A percentile compares a stretch with the other conserved stretches of the same genome.
These are phyloP conservation scores for Halcyon chelicuti DNA, from an alignment of 2,797 vertebrate species.

Conservation along the genomic window DNA sequence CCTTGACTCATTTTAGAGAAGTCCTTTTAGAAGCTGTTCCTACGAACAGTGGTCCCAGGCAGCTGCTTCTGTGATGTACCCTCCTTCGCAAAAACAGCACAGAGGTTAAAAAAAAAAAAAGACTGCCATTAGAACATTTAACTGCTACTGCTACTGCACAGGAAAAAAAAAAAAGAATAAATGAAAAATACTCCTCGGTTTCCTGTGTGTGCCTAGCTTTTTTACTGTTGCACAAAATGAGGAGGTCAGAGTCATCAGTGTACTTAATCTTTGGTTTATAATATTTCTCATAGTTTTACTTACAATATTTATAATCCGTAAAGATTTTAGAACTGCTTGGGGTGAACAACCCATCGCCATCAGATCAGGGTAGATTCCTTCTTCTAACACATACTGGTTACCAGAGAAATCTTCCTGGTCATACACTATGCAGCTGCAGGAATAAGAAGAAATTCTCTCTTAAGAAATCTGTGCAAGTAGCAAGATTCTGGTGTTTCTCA, in stretches of 20 bases:
- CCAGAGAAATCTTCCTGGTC: slow-evolving; percentile 87
- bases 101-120: neutral
- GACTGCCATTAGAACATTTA: neutral
- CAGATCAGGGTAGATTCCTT: slow-evolving; percentile 88
- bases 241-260: neutral
- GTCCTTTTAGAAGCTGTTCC: neutral
- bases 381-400: slow-evolving; percentile 92
- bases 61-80: neutral
- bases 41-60: neutral
- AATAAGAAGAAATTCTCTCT: slow-evolving; percentile 9
- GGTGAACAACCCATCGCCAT: slow-evolving; percentile 86
- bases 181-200: neutral
- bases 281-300: slow-evolving; percentile 80
- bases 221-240: neutral
- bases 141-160: neutral
- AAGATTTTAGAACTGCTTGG: slow-evolving; percentile 83
- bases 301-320: slow-evolving; percentile 86
- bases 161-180: neutral
- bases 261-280: slow-evolving; percentile 76
- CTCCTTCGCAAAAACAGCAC: neutral
- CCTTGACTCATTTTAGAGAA: neutral
- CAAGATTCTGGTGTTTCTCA: neutral
- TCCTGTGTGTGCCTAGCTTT: neutral
- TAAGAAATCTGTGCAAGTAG: neutral
- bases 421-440: slow-evolving; percentile 89